Conservation (phyloP, 53 echinoderm and acorn worm genomes). For the Crossaster papposus region DNA sequence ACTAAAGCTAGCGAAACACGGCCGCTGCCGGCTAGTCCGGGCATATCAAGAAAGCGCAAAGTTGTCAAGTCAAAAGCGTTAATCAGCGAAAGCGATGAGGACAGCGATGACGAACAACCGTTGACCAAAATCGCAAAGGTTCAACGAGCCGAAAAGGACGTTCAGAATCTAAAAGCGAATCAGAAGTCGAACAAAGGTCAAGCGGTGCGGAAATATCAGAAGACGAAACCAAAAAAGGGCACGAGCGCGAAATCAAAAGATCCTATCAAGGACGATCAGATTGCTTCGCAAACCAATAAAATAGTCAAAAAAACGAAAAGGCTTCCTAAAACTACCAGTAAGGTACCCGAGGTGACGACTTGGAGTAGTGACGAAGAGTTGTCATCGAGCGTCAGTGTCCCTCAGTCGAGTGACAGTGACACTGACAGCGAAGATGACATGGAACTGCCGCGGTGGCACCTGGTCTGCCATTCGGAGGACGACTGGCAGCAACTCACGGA, state of each 20-base stretch:
- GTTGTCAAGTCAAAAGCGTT: constrained; percentile 63
- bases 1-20: constrained; percentile 23
- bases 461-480: constrained; percentile 76
- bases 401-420: constrained; percentile 65
- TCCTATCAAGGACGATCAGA: background rate
- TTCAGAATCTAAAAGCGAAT: constrained; percentile 1
- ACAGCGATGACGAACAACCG: constrained; percentile 63
- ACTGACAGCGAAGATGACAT: constrained; percentile 72
- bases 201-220: background rate
- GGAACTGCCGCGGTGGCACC: constrained; percentile 67
- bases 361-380: constrained; percentile 33
- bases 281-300: constrained; percentile 5
- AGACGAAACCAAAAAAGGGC: background rate
- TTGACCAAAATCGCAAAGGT: constrained; percentile 38
- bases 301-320: constrained; percentile 11
- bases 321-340: constrained; percentile 1
- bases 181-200: constrained; percentile 35
- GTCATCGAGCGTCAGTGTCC: constrained; percentile 48
- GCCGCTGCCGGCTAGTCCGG: background rate
- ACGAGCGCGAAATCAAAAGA: background rate
- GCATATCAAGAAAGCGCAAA: constrained; percentile 50
- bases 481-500: constrained; percentile 80
- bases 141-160: background rate
- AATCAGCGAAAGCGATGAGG: constrained; percentile 69
- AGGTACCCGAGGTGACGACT: background rate